Conservation (phyloP, 2,888 invertebrate genomes). For the Caenorhabditis sp. region DNA sequence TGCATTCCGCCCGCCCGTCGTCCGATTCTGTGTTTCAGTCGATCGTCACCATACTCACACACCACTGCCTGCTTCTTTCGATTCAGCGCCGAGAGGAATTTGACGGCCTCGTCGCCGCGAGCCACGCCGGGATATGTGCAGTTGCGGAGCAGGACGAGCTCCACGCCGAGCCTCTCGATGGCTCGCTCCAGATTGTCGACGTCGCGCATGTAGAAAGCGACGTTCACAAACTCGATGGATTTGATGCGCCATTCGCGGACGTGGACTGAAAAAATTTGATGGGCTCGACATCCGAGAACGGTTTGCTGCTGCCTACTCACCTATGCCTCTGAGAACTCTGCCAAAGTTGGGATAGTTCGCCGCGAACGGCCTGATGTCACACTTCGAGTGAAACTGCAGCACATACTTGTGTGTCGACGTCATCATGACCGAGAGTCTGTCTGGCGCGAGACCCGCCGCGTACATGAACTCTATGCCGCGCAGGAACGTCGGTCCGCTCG, state of each 20-base stretch:
- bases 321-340: constrained; percentile 69
- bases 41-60: constrained; percentile 75
- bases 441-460: constrained; percentile 72
- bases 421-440: constrained; percentile 73
- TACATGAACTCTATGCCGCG: constrained; percentile 74
- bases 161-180: constrained; percentile 75
- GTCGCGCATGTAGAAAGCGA: constrained; percentile 73
- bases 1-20: constrained; percentile 26
- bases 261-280: constrained; percentile 66
- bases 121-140: constrained; percentile 74
- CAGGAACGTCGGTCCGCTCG: constrained; percentile 73
- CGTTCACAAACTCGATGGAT: constrained; percentile 76
- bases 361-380: constrained; percentile 77
- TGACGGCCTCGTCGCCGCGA: constrained; percentile 72
- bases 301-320: constrained; percentile 14
- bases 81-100: constrained; percentile 73
- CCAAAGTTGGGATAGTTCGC: constrained; percentile 72
- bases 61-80: constrained; percentile 76
- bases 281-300: background rate
- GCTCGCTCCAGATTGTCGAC: constrained; percentile 74
- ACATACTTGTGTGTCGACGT: constrained; percentile 73
- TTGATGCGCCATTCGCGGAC: constrained; percentile 75
- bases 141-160: constrained; percentile 73
- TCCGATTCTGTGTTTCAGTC: constrained; percentile 71
- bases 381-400: constrained; percentile 76